Evolutionary conservation across 2,888 invertebrate species (phyloP), one percentile per base, ranked within the genome.

Genomic region (Cordilura impudica): DNA sequence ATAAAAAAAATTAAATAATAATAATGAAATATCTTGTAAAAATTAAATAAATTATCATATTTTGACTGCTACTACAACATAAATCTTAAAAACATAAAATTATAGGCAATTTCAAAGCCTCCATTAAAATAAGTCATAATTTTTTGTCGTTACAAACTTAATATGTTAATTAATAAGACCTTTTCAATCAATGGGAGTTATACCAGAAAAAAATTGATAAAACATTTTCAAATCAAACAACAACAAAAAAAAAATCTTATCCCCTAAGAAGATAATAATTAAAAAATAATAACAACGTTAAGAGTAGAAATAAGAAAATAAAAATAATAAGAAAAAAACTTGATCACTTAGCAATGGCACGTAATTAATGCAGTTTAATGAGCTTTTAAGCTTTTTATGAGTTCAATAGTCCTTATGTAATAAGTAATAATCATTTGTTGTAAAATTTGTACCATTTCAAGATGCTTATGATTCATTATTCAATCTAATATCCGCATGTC

Each of bases 331-430:
- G 10, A 3, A n/a, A 39, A 39, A 39, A n/a, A 12, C 35, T 39
- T 10, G n/a, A 39, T 12, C n/a, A 8, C 4, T 39, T 39, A 12
- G 56, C 54, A 75, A 71, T 67, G 61, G 79, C 79, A 75, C 66
- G 75, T 79, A 79, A 79, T 79, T 79, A 79, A 79, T 75, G 79
- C 21, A 71, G 74, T 79, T 75, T 79, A 79, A 79, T 75, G 79
- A 75, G 79, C 79, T 79, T 79, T 71, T 54, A 67, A 56, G 61
- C 49, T 79, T 54, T 73, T 26, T 47, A 10, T 39, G 2, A 65
- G 49, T 43, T 49, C 5, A 7, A 10, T 8, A 3, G 10, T 39
- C n/a, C 39, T 58, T 10, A 23, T 29, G 43, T 31, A 58, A 51
- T 51, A 58, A 56, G 69, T 45, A 75, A 56, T 75, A 75, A 75